A percentile compares a stretch with the other conserved stretches of the same genome.
phyloP scores from a whole-genome alignment of 2,888 invertebrate genomes.

The Drosophila robusta region DNA sequence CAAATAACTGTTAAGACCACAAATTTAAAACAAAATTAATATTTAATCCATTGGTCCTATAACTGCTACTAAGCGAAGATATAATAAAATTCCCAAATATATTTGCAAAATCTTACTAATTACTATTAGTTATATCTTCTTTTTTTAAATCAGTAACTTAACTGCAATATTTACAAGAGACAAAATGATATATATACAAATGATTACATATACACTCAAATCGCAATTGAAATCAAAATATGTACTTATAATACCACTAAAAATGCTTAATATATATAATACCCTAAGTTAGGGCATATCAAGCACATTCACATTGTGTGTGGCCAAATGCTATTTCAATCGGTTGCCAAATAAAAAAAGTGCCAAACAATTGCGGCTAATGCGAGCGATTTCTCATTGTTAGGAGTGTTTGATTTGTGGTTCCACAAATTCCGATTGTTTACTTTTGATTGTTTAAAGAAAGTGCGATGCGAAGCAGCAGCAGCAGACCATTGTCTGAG shows the following conservation, averaged over 20 bases:
- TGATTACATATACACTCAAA: no score
- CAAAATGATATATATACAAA: no score
- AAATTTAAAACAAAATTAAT: no score
- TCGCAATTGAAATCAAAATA: background rate
- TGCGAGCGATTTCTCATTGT: constrained; percentile 68
- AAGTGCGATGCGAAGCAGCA: constrained; percentile 39
- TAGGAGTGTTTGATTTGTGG: constrained; percentile 73
- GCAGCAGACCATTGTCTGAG: constrained; percentile 37
- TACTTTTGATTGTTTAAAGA: constrained; percentile 52
- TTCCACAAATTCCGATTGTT: constrained; percentile 64
- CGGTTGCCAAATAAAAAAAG: constrained; percentile 16
- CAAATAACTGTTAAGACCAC: no score
- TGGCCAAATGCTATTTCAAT: constrained; percentile 52
- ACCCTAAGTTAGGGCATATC: background rate
- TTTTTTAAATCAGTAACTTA: no score
- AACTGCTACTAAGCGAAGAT: no score
- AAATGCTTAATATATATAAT: background rate
- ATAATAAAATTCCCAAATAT: no score
- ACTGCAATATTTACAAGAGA: background rate
- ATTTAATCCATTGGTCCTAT: no score
- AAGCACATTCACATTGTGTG: constrained; percentile 47
- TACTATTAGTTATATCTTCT: no score
- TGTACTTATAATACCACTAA: background rate
- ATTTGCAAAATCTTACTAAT: no score
- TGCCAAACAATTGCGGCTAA: constrained; percentile 74